Conservation (phyloP, 64 coral and sea anemone species). For the Cladopsammia gracilis region DNA sequence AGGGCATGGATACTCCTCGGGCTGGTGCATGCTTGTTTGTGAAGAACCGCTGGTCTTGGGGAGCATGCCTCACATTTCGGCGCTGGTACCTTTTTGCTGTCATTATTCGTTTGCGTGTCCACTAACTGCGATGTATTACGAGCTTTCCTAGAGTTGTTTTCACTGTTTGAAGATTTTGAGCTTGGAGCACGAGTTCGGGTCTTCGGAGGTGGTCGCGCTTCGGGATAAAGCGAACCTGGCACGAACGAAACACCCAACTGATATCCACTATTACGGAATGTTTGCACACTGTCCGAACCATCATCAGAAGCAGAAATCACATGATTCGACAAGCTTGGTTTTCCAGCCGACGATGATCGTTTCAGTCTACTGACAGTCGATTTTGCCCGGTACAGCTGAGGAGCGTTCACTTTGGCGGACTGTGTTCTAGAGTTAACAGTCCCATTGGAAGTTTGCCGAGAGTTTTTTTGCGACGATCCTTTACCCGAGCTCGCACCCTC, state of each 20-base stretch:
- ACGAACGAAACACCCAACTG: slow-evolving; percentile 72
- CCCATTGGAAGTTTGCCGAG: slow-evolving; percentile 21
- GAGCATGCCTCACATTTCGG: slow-evolving; percentile 60
- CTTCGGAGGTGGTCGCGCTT: slow-evolving; percentile 49
- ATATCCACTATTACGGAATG: slow-evolving; percentile 90
- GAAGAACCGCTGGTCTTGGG: slow-evolving; percentile 12
- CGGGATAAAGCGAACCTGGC: slow-evolving; percentile 84
- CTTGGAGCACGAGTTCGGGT: background rate
- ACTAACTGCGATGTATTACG: background rate
- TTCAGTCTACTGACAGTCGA: slow-evolving; percentile 69
- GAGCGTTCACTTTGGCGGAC: slow-evolving; percentile 35
- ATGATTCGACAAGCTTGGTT: slow-evolving; percentile 6
- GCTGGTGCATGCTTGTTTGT: background rate
- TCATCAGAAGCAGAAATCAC: slow-evolving; percentile 55
- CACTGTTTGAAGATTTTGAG: background rate
- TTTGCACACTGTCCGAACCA: slow-evolving; percentile 60
- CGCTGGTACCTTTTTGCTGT: background rate
- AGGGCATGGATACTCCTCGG: slow-evolving; percentile 61
- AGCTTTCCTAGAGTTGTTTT: slow-evolving; percentile 20
- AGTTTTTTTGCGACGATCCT: slow-evolving; percentile 14
- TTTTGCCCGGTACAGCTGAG: slow-evolving; percentile 55
- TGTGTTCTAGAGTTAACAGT: slow-evolving; percentile 12
- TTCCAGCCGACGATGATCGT: slow-evolving; percentile 76
- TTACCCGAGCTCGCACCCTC: background rate
- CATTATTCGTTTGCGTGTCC: background rate